Evolutionary conservation across 64 coral and sea anemone genomes (phyloP), one percentile per base, ranked within the genome.

Genomic region (Pocillopora verrucosa): DNA sequence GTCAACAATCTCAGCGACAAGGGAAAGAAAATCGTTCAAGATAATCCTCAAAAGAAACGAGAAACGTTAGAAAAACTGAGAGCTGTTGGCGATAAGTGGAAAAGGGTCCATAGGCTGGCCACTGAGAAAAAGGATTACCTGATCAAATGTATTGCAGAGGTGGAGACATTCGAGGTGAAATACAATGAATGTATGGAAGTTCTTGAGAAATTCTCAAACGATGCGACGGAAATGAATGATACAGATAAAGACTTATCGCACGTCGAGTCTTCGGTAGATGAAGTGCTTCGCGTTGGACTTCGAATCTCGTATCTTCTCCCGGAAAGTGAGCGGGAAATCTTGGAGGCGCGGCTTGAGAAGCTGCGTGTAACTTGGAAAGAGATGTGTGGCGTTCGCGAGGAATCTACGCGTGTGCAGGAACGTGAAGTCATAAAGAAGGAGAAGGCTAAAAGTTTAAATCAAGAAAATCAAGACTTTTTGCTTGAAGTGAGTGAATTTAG

Each of bases 1-100:
- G 73, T 94, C 5, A 94, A 94, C 80, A 90, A 65, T n/a, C 93
- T 94, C 13, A 94, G 93, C 58, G 93, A 90, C 67, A 90, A 90
- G 34, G 93, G 80, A 30, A 94, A 90, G 77, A 87, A 80, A 24
- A 90, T 80, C 60, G 75, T 94, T 13, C 88, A 90, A 69, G 88
- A 90, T 14, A 87, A 79, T 64, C 93, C 93, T n/a, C 89, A 82
- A 35, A 90, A 94, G 38, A 80, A 88, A 80, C 59, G 82, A 19
- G 93, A 94, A 75, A 87, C 73, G 19, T 60, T 94, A 37, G 93
- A 94, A 41, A 90, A 90, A 60, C 74, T 94, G 17, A 86, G 84
- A 81, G 59, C 61, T 11, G 80, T 90, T 4, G 93, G 86, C 13
- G 93, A 94, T 22, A 76, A 89, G 10, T 94, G 93, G 93, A 94